Evolutionary conservation across 1,140 invertebrate genomes (phyloP), one percentile per base, ranked within the genome.

Genomic region (Cephus cinctus): DNA sequence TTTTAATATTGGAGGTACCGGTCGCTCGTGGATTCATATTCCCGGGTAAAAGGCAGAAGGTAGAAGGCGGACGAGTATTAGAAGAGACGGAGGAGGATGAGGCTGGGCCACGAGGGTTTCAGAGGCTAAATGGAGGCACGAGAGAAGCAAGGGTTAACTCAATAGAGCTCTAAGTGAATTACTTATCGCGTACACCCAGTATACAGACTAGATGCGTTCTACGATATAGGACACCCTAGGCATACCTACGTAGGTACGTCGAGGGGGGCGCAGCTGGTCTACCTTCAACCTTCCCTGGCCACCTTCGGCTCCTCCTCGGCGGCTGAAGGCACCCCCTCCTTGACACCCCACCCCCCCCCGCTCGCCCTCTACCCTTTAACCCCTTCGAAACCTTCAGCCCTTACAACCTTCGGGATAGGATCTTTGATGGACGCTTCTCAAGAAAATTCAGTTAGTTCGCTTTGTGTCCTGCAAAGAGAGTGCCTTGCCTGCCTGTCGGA

Each of bases 391-490:
- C 49, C 39, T 52, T 39, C 38, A n/a, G 47, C 51, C 54, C 56
- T 57, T 60, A 54, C 47, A 41, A 50, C 54, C 52, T 54, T 56
- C 53, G 46, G 47, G 58, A 56, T 55, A 5, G 51, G 59, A 75
- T 75, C 72, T 76, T 76, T 73, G 70, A 75, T 74, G 70, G 68
- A 69, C 69, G 57, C 65, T 71, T 69, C 72, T 73, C 69, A 75
- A 76, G 74, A 76, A 76, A 76, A 76, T 75, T 75, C 61, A 74
- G 70, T 76, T 76, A 74, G 68, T 66, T 65, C 59, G 68, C 71
- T 75, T 75, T 73, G 70, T 73, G 67, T 71, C 69, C 68, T 71
- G 61, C 48, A 53, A 43, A 57, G 62, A 57, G 56, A 59, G 51
- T 62, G 52, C 45, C 51, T 38, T 22, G 35, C 30, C 9, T 16